Evolutionary conservation across 92 coral and sea anemone species (phyloP).

Genomic region (Heliopora coerulea): DNA sequence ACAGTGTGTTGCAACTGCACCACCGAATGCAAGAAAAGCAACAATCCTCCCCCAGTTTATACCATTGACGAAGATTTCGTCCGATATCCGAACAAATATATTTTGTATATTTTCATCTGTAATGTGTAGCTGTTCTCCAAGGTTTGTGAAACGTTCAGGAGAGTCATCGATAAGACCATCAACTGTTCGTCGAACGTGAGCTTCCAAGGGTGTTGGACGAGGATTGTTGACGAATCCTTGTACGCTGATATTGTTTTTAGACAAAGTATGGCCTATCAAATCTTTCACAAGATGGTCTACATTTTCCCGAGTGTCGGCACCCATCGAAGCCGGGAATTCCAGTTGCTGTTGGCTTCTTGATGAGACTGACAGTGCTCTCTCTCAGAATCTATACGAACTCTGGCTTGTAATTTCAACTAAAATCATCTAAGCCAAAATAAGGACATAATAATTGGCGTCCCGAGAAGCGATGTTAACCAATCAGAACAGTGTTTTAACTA

Average conservation of each 20-base stretch:
- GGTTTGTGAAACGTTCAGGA: constrained; percentile 73
- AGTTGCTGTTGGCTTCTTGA: neutral
- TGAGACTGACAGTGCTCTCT: no score
- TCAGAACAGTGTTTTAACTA: neutral
- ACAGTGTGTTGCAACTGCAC: constrained; percentile 82
- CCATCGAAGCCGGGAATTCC: constrained; percentile 7
- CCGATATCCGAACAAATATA: constrained; percentile 92
- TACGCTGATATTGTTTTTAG: constrained; percentile 63
- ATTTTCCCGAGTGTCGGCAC: neutral
- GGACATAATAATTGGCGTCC: no score
- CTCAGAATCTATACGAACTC: no score
- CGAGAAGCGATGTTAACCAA: neutral
- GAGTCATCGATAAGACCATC: constrained; percentile 83
- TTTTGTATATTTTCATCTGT: constrained; percentile 77
- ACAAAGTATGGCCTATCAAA: constrained; percentile 72
- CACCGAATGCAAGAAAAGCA: constrained; percentile 98
- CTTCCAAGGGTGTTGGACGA: constrained; percentile 55
- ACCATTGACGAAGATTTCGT: constrained; percentile 91
- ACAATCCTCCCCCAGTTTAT: constrained; percentile 99
- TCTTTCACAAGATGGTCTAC: constrained; percentile 60
- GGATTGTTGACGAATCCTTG: constrained; percentile 61
- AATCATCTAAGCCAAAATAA: no score
- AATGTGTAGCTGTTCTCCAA: constrained; percentile 95
- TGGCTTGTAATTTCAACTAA: no score
- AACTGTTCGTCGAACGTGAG: constrained; percentile 77